Base-by-base conservation (phyloP, 2,113 vertebrate species). In the Sebastes schlegelii region DNA sequence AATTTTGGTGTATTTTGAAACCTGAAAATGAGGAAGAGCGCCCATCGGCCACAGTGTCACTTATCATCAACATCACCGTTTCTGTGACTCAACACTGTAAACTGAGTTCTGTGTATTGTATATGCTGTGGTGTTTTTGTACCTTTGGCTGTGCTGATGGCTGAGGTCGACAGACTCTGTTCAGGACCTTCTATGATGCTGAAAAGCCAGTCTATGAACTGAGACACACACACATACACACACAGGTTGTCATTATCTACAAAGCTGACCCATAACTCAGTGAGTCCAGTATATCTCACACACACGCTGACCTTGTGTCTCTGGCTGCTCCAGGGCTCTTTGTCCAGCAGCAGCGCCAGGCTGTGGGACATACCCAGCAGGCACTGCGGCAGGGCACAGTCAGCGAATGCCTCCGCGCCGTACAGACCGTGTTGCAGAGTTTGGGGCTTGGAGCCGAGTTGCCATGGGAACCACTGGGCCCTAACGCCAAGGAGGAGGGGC, bases 181-280 rank as follows among this genome's bases (percentile, higher is more conserved):
- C 90, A 54, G 97, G 96, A 75, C 91, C 93, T 88, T 97, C 97
- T 71, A 92, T 87, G 71, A 99, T 95, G 92, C 52, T 95, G 77
- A 98, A 95, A 2, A 99, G 90, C 98, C 98, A 99, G 85, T 99
- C 97, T 88, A 98, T 95, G 92, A 99, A 97, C 98, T 99, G 88
- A 90, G 8, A 88, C 65, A 79, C 66, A 92, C 5, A 60, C 4
- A 42, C 14, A 68, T 21, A 45, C 5, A 19, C 9, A 19, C 16
- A 51, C 17, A 48, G 7, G n/a, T 63, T 4, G 46, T 67, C 46
- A 43, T 34, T 57, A 67, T 58, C 52, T 26, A 26, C 26, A 26
- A 26, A 26, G 26, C 26, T 26, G 26, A 26, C 26, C 26, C 26
- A 26, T 26, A 26, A 26, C 26, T 26, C 2, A 26, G 26, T 26